Evolutionary conservation across 2,888 invertebrate species (phyloP), one percentile per base, ranked within the genome.

Genomic region (Yponomeuta evonymella): DNA sequence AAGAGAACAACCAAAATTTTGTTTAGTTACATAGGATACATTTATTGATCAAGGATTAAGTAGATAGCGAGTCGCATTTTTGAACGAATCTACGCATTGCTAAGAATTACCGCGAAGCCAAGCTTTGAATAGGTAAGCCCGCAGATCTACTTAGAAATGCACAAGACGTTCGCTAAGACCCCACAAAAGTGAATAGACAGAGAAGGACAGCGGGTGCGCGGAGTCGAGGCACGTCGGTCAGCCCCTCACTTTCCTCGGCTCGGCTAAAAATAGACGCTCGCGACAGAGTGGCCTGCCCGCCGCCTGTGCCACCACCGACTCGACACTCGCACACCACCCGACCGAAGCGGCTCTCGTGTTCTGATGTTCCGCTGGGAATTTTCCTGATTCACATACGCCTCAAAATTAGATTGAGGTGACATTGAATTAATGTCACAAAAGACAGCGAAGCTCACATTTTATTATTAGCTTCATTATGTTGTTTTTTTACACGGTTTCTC

Each of bases 181-280:
- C 81, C 81, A 80, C 85, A 84, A 74, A 84, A 85, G 82, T 85
- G 83, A 84, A 85, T 85, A 86, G 83, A 83, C 82, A 83, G 78
- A 78, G 29, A 58, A 63, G 79, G 75, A 81, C 80, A 79, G 81
- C 64, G 81, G 79, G 82, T 83, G 87, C 82, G 83, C 85, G 82
- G 83, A 86, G 83, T 83, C 82, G 85, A 84, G 83, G 81, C 76
- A 76, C 81, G 71, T 72, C 72, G 79, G 79, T 43, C 43, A 43
- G 6, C 43, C 80, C 83, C 84, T 83, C 83, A 85, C 84, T 88
- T 86, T 87, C 86, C 89, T 88, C 83, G 87, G 86, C 82, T 76
- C 76, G 75, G 81, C 90, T 90, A 91, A 90, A 90, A 90, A 90
- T 90, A 91, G 90, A 89, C 82, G 88, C 90, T 89, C 84, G 79